Percentiles rank a stretch among this genome's conserved stretches.
phyloP scores from a whole-genome alignment of 2,888 invertebrate genomes.

The Zele albiditarsus region DNA sequence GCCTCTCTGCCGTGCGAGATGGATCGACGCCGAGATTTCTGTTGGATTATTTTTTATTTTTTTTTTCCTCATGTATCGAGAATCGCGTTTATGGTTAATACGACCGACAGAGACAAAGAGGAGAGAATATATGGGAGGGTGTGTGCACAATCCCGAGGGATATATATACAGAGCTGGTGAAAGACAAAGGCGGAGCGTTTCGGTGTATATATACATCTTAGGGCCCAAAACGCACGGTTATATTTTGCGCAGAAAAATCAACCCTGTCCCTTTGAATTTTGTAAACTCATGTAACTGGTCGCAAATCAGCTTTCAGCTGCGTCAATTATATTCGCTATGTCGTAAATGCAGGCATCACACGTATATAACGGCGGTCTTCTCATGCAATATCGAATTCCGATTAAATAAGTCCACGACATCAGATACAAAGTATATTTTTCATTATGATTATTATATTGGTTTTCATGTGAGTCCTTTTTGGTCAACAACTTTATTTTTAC shows the following conservation, averaged over 20 bases:
- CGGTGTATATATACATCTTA: neutral
- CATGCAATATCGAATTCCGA: no score
- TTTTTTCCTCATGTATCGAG: neutral
- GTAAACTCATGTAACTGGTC: conserved; percentile 12
- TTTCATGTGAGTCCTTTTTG: no score
- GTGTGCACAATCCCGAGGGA: neutral
- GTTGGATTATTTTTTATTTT: conserved; percentile 30
- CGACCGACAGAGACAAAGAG: conserved; percentile 39
- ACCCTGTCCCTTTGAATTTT: conserved; percentile 33
- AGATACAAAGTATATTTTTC: no score
- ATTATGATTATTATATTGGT: no score
- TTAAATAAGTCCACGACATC: no score
- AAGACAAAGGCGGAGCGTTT: neutral
- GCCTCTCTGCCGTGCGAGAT: conserved; percentile 63
- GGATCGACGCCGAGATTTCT: conserved; percentile 60
- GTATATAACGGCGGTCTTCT: no score
- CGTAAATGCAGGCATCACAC: no score
- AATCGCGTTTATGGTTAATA: conserved; percentile 29
- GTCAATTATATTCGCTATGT: conserved; percentile 7
- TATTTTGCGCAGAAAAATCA: neutral
- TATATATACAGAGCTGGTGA: neutral
- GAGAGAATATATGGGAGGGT: conserved; percentile 19
- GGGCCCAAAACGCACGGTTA: neutral
- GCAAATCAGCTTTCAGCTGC: neutral
- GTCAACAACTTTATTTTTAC: no score